Percentiles rank a stretch among this genome's conserved stretches.
phyloP scores from a whole-genome alignment of 2,888 invertebrate genomes.

The Metacarcinus magister region DNA sequence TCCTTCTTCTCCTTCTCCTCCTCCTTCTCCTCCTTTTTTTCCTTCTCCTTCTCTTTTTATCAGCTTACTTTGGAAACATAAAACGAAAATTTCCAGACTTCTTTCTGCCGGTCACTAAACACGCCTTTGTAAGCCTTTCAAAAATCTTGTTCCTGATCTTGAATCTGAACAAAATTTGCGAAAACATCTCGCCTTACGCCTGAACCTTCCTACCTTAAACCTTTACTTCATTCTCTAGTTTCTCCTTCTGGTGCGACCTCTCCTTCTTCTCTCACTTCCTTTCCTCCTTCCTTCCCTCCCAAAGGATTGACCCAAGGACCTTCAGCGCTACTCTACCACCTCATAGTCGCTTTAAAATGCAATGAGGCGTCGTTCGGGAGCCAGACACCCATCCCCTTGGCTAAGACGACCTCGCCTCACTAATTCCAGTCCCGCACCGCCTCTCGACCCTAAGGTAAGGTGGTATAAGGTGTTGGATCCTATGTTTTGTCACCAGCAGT shows the following conservation, averaged over 20 bases:
- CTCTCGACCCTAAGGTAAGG: background rate
- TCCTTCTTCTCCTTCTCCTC: background rate
- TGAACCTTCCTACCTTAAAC: background rate
- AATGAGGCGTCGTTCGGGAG: background rate
- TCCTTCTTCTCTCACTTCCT: background rate
- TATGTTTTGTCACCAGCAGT: too few species aligned
- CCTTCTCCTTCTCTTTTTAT: background rate
- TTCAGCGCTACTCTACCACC: background rate
- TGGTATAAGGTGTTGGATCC: background rate
- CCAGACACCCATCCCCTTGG: background rate
- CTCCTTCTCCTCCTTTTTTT: background rate
- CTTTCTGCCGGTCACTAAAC: background rate
- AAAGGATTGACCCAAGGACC: background rate
- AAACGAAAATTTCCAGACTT: background rate
- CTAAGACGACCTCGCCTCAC: background rate
- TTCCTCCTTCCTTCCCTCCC: background rate
- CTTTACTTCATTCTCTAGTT: background rate
- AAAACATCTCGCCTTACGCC: background rate
- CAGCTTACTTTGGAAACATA: background rate
- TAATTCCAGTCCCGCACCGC: background rate
- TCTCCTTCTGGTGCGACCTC: background rate
- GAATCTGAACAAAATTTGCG: background rate
- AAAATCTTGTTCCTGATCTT: background rate
- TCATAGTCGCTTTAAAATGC: slow-evolving; percentile 21
- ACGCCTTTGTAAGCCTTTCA: background rate